phyloP scores from a whole-genome alignment of 2,113 vertebrate genomes.

The Acrocephalus arundinaceus region DNA sequence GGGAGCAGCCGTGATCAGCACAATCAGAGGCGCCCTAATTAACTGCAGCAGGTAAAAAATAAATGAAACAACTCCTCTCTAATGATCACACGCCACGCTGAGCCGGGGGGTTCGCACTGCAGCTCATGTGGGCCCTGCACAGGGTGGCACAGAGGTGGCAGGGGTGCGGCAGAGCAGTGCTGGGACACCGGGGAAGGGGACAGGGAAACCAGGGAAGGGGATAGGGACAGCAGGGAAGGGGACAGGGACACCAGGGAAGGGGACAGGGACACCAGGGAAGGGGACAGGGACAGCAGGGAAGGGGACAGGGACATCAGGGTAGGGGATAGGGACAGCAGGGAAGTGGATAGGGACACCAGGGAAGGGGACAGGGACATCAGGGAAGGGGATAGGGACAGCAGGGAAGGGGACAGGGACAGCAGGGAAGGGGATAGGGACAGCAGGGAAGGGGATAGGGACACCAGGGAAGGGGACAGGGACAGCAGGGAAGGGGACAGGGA shows the following conservation, averaged over 20 bases:
- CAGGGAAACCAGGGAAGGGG: neutral
- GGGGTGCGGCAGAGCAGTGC: accelerated
- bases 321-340: neutral
- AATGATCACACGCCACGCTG: neutral
- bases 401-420: no score
- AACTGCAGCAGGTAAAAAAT: neutral
- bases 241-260: no score
- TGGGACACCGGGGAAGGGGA: neutral
- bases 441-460: neutral
- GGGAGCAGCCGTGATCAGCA: neutral
- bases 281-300: no score
- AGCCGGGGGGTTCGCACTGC: neutral
- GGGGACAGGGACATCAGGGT: no score
- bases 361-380: neutral
- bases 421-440: no score
- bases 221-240: no score
- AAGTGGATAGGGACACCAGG: no score
- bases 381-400: no score
- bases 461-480: accelerated
- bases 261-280: no score
- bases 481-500: no score
- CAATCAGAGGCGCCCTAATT: neutral
- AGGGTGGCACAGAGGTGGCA: accelerated
- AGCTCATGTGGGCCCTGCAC: accelerated
- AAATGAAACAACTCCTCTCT: neutral